phyloP scores from a whole-genome alignment of 2,888 invertebrate species.

The Auanema freiburgensis region DNA sequence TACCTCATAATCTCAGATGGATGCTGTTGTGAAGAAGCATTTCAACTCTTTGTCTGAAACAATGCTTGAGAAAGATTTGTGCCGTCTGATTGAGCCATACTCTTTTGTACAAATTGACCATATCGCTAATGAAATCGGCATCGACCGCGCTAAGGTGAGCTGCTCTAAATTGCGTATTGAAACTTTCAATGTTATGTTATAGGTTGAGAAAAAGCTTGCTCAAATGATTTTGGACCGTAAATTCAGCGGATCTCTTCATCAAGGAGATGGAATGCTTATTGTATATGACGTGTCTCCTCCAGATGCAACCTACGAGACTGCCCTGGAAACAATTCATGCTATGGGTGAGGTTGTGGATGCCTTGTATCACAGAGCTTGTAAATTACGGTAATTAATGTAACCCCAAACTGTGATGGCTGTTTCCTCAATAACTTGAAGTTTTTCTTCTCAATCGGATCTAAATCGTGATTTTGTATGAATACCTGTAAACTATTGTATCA shows the following conservation, averaged over 20 bases:
- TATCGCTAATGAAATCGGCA: slow-evolving; percentile 57
- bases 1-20: slow-evolving; percentile 74
- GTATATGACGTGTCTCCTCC: slow-evolving; percentile 92
- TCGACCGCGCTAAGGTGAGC: slow-evolving; percentile 64
- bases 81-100: slow-evolving; percentile 97
- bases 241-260: slow-evolving; percentile 80
- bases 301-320: slow-evolving; percentile 95
- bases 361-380: slow-evolving; percentile 97
- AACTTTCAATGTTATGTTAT: slow-evolving; percentile 9
- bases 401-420: neutral
- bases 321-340: slow-evolving; percentile 93
- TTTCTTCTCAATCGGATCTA: neutral
- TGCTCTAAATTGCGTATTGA: neutral
- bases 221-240: slow-evolving; percentile 99
- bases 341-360: slow-evolving; percentile 95
- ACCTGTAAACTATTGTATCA: too few species aligned
- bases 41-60: slow-evolving; percentile 94
- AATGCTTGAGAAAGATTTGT: slow-evolving; percentile 87
- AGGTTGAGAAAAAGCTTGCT: slow-evolving; percentile 95
- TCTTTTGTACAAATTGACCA: slow-evolving; percentile 79
- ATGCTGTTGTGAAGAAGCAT: slow-evolving; percentile 94
- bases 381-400: slow-evolving; percentile 70
- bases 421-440: slow-evolving; percentile 1
- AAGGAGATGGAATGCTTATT: slow-evolving; percentile 94
- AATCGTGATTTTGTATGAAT: too few species aligned